Conservation (phyloP, 2,797 vertebrate genomes). For the Pangasius mekongensis region DNA sequence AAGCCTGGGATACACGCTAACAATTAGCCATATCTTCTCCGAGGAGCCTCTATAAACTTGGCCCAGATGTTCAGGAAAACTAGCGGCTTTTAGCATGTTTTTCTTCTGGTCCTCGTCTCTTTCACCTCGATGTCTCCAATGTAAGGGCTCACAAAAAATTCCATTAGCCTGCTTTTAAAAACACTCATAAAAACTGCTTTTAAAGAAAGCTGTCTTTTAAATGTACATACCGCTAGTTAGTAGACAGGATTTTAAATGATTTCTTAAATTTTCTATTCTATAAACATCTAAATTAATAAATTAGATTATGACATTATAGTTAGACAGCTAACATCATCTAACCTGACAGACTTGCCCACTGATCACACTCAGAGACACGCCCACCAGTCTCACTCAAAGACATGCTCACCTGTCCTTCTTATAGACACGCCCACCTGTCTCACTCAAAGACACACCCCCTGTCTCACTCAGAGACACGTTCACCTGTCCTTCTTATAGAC, state of each 20-base stretch:
- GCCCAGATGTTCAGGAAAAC: background rate
- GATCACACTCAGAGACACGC: background rate
- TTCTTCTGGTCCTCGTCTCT: background rate
- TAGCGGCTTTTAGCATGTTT: background rate
- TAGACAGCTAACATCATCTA: background rate
- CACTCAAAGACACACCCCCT: background rate
- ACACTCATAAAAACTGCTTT: background rate
- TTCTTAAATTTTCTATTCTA: background rate
- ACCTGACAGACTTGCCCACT: background rate
- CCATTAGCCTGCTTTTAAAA: background rate
- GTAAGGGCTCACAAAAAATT: background rate
- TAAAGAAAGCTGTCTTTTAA: background rate
- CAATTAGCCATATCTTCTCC: background rate
- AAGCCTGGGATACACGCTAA: background rate
- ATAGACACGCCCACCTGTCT: background rate
- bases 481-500: no score
- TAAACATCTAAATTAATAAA: background rate
- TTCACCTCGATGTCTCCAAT: background rate
- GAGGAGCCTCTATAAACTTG: background rate
- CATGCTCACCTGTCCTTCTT: no score
- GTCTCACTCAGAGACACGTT: background rate
- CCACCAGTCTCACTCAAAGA: background rate
- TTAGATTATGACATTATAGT: background rate
- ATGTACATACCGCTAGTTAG: background rate
- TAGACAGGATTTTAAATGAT: background rate